Evolutionary conservation across 2,888 invertebrate species (phyloP), one percentile per base, ranked within the genome.

Genomic region (Gari tellinella): DNA sequence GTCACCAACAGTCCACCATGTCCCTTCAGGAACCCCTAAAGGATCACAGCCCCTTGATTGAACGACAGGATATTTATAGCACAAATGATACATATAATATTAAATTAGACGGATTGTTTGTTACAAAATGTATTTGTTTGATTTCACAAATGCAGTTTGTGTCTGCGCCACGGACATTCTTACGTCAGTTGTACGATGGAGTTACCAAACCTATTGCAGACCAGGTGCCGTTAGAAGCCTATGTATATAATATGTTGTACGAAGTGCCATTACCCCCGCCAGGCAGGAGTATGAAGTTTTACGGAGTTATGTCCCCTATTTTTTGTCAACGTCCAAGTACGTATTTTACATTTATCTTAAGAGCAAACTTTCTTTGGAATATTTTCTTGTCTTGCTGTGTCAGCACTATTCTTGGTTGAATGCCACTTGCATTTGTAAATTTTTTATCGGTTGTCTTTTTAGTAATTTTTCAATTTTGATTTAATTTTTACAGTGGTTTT

Each of bases 191-290:
- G 25, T 81, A 88, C 49, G 88, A 88, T 21, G 84, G 85, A 10
- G 81, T 89, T 4, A 69, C 69, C 23, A 85, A 83, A 55, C 86
- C 88, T 0, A 84, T 87, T 7, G 75, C 84, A 40, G 83, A 86
- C 15, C 82, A 86, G 38, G 85, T 93, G 52, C 91, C 97, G 85
- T 94, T 98, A 65, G 99, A 99, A 93, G 96, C 97, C 72, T 97
- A 97, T 93, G 96, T 99, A 12, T 98, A 97, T 93, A 98, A 98
- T 93, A 94, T 99, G 81, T 94, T 99, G 57, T 97, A 97, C 93
- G 98, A 99, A 93, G 96, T 99, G 66, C 96, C 96, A 88, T 94
- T 97, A 85, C 99, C 99, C 46, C 94, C 95, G 63, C 95, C 96
- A 1, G 98, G 98, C 15, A 96, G 97, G 91, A 97, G 97, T 74